phyloP scores from a whole-genome alignment of 2,888 invertebrate species.

The Philhelius pedissequus region DNA sequence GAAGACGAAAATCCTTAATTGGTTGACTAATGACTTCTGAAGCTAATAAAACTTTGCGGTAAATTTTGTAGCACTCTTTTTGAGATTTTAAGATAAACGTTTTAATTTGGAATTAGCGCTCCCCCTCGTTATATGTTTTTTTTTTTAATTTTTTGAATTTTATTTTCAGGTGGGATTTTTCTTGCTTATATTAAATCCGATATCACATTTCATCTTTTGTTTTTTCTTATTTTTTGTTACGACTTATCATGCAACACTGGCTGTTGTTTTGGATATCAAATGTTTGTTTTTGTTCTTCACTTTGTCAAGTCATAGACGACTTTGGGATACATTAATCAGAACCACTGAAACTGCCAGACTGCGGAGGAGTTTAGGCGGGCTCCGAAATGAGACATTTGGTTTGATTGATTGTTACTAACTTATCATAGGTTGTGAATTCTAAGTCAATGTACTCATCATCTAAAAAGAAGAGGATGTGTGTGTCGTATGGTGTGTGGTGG shows the following conservation, averaged over 20 bases:
- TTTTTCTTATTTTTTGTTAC: neutral
- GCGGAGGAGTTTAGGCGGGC: constrained; percentile 9
- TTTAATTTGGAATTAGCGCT: neutral
- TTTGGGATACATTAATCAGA: constrained; percentile 43
- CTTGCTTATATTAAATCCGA: neutral
- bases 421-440: neutral
- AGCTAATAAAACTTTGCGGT: constrained; percentile 22
- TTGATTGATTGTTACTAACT: constrained; percentile 26
- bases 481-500: neutral
- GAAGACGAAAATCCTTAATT: constrained; percentile 25
- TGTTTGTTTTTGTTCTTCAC: constrained; percentile 2
- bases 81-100: constrained; percentile 8
- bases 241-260: neutral
- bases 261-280: neutral
- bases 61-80: constrained; percentile 9
- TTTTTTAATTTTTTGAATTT: neutral
- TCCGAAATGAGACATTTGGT: neutral
- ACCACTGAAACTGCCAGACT: neutral
- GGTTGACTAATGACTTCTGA: constrained; percentile 14
- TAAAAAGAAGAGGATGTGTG: neutral
- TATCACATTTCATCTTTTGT: constrained; percentile 13
- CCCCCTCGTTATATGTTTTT: neutral
- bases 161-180: neutral
- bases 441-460: constrained; percentile 48
- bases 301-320: constrained; percentile 15